phyloP scores from a whole-genome alignment of 1,140 invertebrate species.

The Dendrolimus kikuchii region DNA sequence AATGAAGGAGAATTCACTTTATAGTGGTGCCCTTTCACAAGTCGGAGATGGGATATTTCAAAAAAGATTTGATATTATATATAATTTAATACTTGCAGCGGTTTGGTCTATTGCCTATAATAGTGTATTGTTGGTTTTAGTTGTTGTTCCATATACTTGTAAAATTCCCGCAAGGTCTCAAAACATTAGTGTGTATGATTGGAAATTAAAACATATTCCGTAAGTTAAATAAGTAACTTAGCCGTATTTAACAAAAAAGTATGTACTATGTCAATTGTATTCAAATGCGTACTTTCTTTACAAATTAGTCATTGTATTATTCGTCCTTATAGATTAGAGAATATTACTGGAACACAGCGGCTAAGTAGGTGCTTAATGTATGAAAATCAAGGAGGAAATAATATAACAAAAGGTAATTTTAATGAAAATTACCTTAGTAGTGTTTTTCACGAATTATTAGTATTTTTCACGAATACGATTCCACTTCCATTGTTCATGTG shows the following conservation, averaged over 20 bases:
- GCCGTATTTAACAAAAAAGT: background rate
- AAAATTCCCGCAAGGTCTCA: constrained; percentile 29
- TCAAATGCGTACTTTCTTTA: no score
- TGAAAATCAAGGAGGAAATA: constrained; percentile 18
- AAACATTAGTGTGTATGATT: constrained; percentile 33
- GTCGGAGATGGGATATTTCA: constrained; percentile 40
- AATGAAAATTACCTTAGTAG: no score
- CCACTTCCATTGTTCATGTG: no score
- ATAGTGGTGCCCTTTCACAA: constrained; percentile 35
- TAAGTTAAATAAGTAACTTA: constrained; percentile 22
- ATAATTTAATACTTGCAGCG: constrained; percentile 28
- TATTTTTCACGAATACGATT: no score
- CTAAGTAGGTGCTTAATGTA: constrained; percentile 32
- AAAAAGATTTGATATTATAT: constrained; percentile 40
- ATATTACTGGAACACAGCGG: constrained; percentile 9
- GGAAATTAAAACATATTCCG: constrained; percentile 46
- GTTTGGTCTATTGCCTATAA: constrained; percentile 38
- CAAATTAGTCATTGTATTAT: no score
- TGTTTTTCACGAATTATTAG: no score
- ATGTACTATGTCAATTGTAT: no score
- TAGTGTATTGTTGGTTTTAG: constrained; percentile 38
- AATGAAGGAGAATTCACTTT: constrained; percentile 15
- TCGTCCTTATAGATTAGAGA: no score
- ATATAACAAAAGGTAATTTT: constrained; percentile 27
- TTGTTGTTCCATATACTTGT: constrained; percentile 39